phyloP scores from a whole-genome alignment of 2,113 vertebrate genomes.

The Dipodomys ordii region DNA sequence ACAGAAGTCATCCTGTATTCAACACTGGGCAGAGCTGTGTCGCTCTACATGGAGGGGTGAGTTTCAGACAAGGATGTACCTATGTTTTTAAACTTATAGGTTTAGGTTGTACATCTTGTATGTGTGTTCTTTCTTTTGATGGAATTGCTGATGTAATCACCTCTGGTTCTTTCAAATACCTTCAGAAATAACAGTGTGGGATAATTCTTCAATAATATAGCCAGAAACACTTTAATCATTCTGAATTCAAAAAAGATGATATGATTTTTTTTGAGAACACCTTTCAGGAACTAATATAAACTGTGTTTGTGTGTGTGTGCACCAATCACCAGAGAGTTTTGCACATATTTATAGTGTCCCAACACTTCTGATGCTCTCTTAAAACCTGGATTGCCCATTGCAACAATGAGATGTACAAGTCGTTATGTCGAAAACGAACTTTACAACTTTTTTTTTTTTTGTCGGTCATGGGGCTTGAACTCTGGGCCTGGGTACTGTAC shows the following conservation, averaged over 20 bases:
- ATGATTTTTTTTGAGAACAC: not conserved
- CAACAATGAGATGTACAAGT: no score
- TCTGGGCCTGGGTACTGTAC: no score
- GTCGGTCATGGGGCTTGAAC: no score
- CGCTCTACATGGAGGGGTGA: not conserved
- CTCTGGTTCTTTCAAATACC: not conserved
- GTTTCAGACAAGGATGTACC: not conserved
- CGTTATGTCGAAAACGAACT: no score
- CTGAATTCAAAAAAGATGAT: not conserved
- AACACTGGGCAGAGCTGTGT: not conserved
- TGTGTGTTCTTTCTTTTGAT: no score
- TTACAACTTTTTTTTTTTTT: no score
- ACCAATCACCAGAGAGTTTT: not conserved
- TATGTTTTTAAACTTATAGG: not conserved
- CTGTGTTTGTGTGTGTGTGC: no score
- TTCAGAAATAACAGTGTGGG: not conserved
- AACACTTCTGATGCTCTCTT: not conserved
- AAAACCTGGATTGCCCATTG: no score
- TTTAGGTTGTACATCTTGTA: no score
- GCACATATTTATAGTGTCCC: not conserved
- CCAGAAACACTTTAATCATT: not conserved
- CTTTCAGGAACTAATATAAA: not conserved
- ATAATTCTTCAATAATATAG: not conserved
- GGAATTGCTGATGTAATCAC: not conserved
- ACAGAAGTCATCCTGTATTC: not conserved